Evolutionary conservation across 2,797 vertebrate genomes (phyloP), one percentile per base, ranked within the genome.

Genomic region (Peromyscus attwateri): DNA sequence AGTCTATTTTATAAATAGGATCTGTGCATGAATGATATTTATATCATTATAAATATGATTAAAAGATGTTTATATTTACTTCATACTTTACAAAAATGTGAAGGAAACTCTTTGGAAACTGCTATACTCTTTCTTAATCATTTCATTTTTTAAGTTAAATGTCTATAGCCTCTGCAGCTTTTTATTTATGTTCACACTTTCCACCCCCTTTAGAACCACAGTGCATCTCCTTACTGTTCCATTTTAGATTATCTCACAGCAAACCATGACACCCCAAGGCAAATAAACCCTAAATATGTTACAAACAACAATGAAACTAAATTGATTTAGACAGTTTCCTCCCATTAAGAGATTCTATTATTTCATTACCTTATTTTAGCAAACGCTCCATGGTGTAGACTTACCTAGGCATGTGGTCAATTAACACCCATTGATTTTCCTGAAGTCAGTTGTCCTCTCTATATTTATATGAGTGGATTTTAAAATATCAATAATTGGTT

Each of bases 311-410:
- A 70, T 57, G 55, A 11, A 23, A 90, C 1, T n/a, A 34, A 87
- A 92, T 83, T 79, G 68, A 79, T 62, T 73, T 46, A 60, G 75
- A 73, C 10, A 55, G 19, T 77, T 92, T 87, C 37, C 46, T 96
- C 60, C n/a, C 52, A 62, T 87, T 76, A 83, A 76, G 84, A 3
- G 17, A 66, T 27, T 68, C 46, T 85, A 27, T 95, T 95, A 95
- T 89, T 89, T 77, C n/a, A 76, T 93, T 91, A 76, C 49, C 10
- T 89, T 92, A 91, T 37, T 92, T 93, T 93, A 62, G 68, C 23
- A 87, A 80, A 66, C 12, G 68, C 23, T 40, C 43, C 14, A 3
- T 6, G 29, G 62, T 31, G 46, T 93, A 66, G 27, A 46, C 46
- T 92, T 43, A 77, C 43, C 4, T 12, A 49, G 10, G 16, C 11